Evolutionary conservation across 2,888 invertebrate species (phyloP).

Genomic region (Resseliella maxima): DNA sequence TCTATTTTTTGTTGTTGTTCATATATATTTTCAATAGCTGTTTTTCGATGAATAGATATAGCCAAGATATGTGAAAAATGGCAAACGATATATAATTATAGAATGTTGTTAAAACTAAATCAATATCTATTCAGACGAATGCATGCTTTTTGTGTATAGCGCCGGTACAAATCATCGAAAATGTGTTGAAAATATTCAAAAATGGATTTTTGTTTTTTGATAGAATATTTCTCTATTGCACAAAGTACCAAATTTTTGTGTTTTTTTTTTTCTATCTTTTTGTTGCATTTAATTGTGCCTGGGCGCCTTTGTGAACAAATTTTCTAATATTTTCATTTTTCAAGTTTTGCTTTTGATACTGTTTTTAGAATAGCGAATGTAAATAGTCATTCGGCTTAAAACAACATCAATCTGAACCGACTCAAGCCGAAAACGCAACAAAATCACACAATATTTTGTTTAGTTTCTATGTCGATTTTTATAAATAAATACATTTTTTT

Average conservation of each 20-base stretch:
- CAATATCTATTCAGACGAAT: conserved; percentile 1
- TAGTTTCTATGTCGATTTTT: background rate
- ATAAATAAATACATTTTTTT: too few relatives aligned
- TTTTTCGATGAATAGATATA: background rate
- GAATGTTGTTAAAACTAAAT: background rate
- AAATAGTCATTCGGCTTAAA: background rate
- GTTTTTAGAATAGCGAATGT: background rate
- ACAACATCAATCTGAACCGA: background rate
- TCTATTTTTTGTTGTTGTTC: background rate
- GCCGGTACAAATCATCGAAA: background rate
- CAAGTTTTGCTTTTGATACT: background rate
- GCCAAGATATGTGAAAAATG: background rate
- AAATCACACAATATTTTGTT: background rate
- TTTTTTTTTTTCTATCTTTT: background rate
- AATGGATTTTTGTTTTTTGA: conserved; percentile 30
- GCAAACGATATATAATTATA: background rate
- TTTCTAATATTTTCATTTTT: background rate
- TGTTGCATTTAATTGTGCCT: background rate
- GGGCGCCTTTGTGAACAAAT: background rate
- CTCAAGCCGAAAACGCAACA: conserved; percentile 11
- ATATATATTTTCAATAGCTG: background rate
- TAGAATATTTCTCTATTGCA: background rate
- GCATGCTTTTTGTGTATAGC: conserved; percentile 13
- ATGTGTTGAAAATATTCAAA: background rate
- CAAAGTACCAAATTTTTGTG: background rate